These are phyloP conservation scores for Illadopsis cleaveri DNA, from an alignment of 2,113 vertebrate species.

Conservation along the genomic window DNA sequence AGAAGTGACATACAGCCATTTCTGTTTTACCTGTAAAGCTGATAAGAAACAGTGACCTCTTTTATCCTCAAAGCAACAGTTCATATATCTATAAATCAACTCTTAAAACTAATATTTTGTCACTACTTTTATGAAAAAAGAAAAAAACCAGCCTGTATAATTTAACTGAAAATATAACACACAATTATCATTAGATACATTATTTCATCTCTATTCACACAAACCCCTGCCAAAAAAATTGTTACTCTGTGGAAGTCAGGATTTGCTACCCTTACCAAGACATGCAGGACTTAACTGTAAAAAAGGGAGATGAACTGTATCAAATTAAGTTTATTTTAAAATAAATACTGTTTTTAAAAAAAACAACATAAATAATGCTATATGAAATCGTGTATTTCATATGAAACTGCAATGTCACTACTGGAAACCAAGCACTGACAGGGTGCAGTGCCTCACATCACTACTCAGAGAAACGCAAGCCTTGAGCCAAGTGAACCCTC, in stretches of 20 bases:
- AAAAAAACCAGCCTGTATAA: background rate
- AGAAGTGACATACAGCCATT: background rate
- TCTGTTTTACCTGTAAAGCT: background rate
- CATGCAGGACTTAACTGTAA: background rate
- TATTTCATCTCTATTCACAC: background rate
- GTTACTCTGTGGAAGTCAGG: background rate
- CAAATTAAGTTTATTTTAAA: background rate
- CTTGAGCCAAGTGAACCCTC: background rate
- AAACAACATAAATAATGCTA: background rate
- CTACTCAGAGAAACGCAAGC: background rate
- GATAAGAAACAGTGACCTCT: background rate
- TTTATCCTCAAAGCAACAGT: background rate
- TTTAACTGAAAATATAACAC: background rate
- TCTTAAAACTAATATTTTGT: background rate
- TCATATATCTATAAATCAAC: background rate
- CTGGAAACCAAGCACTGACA: background rate
- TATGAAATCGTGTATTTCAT: background rate
- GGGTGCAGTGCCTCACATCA: background rate
- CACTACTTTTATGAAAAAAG: background rate
- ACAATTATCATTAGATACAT: background rate
- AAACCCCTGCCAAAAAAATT: background rate
- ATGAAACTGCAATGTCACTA: background rate
- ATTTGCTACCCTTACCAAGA: background rate
- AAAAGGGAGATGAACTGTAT: background rate
- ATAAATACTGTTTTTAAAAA: background rate